A percentile compares a stretch with the other conserved stretches of the same genome.
These are phyloP conservation scores for Chromobotia macracanthus DNA, from an alignment of 2,797 vertebrate genomes.

Conservation along the genomic window DNA sequence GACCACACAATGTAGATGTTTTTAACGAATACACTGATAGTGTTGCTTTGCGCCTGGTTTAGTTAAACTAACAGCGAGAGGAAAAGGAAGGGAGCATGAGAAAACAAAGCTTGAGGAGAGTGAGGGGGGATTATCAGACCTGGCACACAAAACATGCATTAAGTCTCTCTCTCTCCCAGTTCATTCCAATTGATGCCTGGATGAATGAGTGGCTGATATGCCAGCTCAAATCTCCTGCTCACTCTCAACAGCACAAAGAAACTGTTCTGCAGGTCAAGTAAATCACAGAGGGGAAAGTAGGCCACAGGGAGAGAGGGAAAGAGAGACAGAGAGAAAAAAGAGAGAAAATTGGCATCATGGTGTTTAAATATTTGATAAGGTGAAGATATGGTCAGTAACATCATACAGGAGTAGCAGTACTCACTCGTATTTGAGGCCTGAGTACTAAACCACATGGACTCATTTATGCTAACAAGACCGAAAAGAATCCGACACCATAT, in stretches of 20 bases:
- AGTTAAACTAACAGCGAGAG: conserved; percentile 43
- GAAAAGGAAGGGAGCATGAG: conserved; percentile 41
- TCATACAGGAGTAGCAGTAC: conserved; percentile 6
- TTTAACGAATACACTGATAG: conserved; percentile 26
- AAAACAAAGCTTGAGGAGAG: conserved; percentile 53
- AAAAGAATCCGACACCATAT: conserved; percentile 51
- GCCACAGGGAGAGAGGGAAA: conserved; percentile 26
- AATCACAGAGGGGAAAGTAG: conserved; percentile 35
- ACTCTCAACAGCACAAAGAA: conserved; percentile 55
- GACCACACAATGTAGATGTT: conserved; percentile 1
- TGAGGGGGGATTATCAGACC: conserved; percentile 52
- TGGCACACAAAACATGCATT: conserved; percentile 49
- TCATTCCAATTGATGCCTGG: conserved; percentile 54
- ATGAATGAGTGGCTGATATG: conserved; percentile 60
- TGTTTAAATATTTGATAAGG: conserved; percentile 20
- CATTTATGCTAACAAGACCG: conserved; percentile 53
- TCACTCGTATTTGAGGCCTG: conserved; percentile 30
- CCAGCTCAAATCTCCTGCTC: conserved; percentile 58
- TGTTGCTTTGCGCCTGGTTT: conserved; percentile 34
- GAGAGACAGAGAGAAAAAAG: conserved; percentile 32
- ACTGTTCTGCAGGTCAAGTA: conserved; percentile 41
- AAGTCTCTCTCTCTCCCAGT: conserved; percentile 48
- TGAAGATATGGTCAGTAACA: conserved; percentile 16
- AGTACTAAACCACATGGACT: conserved; percentile 35
- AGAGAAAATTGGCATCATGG: conserved; percentile 10